These are phyloP conservation scores for Cricetomys ansorgei DNA, from an alignment of 2,113 vertebrate genomes.

Conservation along the genomic window DNA sequence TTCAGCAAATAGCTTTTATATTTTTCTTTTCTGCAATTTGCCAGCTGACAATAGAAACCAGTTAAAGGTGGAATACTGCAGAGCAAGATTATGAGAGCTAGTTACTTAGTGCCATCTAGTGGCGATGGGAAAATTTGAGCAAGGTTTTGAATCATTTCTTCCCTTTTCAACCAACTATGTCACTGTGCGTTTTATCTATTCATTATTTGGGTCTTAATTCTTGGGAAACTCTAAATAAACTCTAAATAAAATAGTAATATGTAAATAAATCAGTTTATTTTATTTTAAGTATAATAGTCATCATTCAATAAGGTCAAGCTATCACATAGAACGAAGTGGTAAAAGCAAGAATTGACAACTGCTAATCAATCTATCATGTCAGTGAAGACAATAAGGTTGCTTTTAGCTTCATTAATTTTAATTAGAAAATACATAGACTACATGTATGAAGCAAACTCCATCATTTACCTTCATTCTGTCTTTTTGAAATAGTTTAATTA, in stretches of 20 bases:
- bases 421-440: not conserved
- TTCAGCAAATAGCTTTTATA: conserved; percentile 49
- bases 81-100: not conserved
- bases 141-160: not conserved
- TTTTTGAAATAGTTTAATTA: not conserved
- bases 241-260: not conserved
- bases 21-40: conserved; percentile 56
- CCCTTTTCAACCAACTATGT: not conserved
- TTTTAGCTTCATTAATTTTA: not conserved
- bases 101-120: conserved; percentile 82
- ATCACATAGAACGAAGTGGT: not conserved
- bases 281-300: not conserved
- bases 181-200: not conserved
- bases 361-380: not conserved
- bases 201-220: not conserved
- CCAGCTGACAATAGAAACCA: conserved; percentile 31
- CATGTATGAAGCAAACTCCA: not conserved
- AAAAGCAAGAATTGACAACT: not conserved
- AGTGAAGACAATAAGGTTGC: not conserved
- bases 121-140: conserved; percentile 49
- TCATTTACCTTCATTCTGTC: not conserved
- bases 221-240: not conserved
- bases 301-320: not conserved
- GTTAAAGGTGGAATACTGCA: not conserved
- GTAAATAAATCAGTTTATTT: not conserved